Evolutionary conservation across 2,797 vertebrate species (phyloP).

Genomic region (Chloroceryle inda): DNA sequence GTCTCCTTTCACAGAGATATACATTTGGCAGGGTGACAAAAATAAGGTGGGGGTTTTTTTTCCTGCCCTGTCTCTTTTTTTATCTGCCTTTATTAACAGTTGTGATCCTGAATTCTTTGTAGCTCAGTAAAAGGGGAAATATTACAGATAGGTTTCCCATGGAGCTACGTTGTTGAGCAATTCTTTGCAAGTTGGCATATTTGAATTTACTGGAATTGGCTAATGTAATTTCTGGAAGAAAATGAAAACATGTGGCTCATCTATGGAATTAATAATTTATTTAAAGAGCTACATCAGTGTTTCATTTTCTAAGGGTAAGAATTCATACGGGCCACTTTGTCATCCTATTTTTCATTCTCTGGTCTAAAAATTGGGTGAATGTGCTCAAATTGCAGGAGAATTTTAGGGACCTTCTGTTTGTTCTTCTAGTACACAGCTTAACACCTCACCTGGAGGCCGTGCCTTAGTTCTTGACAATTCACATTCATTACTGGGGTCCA

Average conservation of each 20-base stretch:
- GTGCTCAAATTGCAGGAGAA: not conserved
- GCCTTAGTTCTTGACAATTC: not conserved
- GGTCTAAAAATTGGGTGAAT: not conserved
- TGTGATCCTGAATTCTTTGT: not conserved
- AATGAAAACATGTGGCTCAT: not conserved
- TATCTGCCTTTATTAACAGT: not conserved
- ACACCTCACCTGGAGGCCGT: not conserved
- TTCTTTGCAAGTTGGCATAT: not conserved
- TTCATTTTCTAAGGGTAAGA: not conserved
- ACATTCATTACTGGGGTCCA: not conserved
- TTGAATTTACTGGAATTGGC: constrained; percentile 15
- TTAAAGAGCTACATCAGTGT: not conserved
- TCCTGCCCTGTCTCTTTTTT: not conserved
- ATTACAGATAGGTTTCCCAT: not conserved
- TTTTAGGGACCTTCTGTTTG: not conserved
- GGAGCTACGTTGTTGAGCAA: not conserved
- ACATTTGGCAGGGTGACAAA: not conserved
- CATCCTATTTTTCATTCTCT: not conserved
- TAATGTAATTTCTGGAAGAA: not conserved
- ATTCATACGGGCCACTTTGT: not conserved
- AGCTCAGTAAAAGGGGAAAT: not conserved
- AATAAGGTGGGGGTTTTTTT: not conserved
- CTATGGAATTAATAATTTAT: not conserved
- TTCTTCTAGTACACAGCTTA: not conserved
- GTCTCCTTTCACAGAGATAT: not conserved